Percentiles rank a stretch among this genome's conserved stretches.
phyloP scores from a whole-genome alignment of 2,797 vertebrate species.

The Benthosema pterotum region DNA sequence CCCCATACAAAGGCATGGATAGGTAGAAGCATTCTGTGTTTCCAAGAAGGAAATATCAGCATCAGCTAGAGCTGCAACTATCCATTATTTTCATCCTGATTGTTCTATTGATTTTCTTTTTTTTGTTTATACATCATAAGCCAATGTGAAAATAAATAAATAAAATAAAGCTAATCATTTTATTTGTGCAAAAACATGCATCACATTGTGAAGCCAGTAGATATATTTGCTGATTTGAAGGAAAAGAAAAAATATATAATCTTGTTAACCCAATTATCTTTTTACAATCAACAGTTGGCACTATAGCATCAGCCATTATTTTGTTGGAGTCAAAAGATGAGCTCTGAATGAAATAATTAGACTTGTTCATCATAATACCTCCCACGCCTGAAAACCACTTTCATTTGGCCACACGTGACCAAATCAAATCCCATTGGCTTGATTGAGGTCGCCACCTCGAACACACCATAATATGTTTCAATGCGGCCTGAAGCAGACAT shows the following conservation, averaged over 20 bases:
- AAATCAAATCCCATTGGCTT: conserved; percentile 67
- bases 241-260: too few species aligned
- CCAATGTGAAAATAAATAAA: too few species aligned
- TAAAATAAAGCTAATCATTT: too few species aligned
- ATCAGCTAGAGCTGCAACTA: not conserved
- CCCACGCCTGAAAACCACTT: conserved; percentile 34
- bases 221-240: too few species aligned
- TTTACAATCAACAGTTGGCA: too few species aligned
- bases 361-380: conserved; percentile 51
- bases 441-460: conserved; percentile 75
- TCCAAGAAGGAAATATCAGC: conserved; percentile 1
- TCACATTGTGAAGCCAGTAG: too few species aligned
- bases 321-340: conserved; percentile 21
- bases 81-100: too few species aligned
- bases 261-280: too few species aligned
- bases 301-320: not conserved
- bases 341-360: conserved; percentile 62
- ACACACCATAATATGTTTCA: conserved; percentile 59
- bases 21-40: not conserved
- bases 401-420: conserved; percentile 36
- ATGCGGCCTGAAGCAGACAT: conserved; percentile 56
- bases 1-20: not conserved
- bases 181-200: too few species aligned
- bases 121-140: too few species aligned
- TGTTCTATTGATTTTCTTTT: too few species aligned